These are phyloP conservation scores for Podocnemis expansa DNA, from an alignment of 2,113 vertebrate species.

Conservation along the genomic window DNA sequence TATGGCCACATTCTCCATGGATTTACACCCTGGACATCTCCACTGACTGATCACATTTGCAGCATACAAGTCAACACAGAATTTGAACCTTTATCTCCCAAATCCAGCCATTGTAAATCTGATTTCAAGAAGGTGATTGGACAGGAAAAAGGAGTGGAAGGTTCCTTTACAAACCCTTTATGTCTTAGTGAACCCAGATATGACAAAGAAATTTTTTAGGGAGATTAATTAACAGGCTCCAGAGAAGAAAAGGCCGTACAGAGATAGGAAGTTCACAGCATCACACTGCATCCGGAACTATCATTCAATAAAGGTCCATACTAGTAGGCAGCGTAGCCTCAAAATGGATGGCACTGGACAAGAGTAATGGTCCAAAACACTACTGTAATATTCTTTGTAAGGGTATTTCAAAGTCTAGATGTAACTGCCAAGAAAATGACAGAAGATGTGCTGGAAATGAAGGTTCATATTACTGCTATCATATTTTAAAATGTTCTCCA, in stretches of 20 bases:
- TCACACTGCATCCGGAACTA: neutral
- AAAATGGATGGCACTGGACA: neutral
- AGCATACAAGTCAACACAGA: rapidly evolving
- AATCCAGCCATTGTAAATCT: neutral
- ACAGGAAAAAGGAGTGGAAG: neutral
- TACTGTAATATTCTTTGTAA: neutral
- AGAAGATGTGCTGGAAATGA: neutral
- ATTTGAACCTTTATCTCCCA: neutral
- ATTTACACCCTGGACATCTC: too few species aligned
- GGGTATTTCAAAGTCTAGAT: neutral
- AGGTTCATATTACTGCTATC: too few species aligned
- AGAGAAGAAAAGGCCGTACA: neutral
- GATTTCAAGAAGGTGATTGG: neutral
- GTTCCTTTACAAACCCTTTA: neutral
- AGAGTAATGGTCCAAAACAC: neutral
- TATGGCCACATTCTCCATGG: neutral
- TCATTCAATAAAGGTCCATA: neutral
- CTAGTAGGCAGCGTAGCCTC: neutral
- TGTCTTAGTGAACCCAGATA: neutral
- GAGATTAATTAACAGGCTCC: neutral
- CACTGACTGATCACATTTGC: too few species aligned
- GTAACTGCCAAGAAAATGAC: neutral
- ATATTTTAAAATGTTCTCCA: neutral
- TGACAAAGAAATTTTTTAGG: neutral
- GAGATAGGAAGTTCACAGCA: neutral